Conservation (phyloP, 2,888 invertebrate genomes). For the Charanyca ferruginea region DNA sequence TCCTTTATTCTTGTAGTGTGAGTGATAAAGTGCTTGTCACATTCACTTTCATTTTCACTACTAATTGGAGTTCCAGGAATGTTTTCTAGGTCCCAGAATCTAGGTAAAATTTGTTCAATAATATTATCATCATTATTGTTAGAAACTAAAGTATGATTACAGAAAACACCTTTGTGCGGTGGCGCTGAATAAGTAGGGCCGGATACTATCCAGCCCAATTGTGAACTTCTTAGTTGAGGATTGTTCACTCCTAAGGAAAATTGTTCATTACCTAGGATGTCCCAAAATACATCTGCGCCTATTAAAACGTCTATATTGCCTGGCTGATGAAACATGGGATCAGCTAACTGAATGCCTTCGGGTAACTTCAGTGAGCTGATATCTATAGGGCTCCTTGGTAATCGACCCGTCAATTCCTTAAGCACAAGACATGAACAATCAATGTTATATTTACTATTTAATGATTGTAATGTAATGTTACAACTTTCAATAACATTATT, state of each 20-base stretch:
- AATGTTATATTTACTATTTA: slow-evolving; percentile 6
- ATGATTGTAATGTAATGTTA: background rate
- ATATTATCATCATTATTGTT: slow-evolving; percentile 3
- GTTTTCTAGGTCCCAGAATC: slow-evolving; percentile 36
- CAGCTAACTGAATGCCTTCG: slow-evolving; percentile 24
- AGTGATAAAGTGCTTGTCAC: slow-evolving; percentile 53
- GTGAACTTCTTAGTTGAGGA: slow-evolving; percentile 9
- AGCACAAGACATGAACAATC: slow-evolving; percentile 43
- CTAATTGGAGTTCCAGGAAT: background rate
- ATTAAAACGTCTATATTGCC: slow-evolving; percentile 7
- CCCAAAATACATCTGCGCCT: slow-evolving; percentile 17
- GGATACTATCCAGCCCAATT: slow-evolving; percentile 32
- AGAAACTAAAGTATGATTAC: slow-evolving; percentile 23
- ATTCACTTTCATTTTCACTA: slow-evolving; percentile 21
- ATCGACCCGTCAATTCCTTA: too few species aligned
- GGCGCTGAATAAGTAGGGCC: background rate
- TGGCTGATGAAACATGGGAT: slow-evolving; percentile 29
- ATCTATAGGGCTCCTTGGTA: slow-evolving; percentile 14
- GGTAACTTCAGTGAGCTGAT: slow-evolving; percentile 8
- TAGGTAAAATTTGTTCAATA: slow-evolving; percentile 10
- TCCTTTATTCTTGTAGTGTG: slow-evolving; percentile 30
- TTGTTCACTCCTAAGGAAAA: slow-evolving; percentile 4
- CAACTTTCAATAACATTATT: slow-evolving; percentile 16
- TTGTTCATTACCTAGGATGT: slow-evolving; percentile 22
- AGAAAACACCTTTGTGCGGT: background rate